Conservation (phyloP, 2,888 invertebrate species). For the Nipponacmea schrenckii region DNA sequence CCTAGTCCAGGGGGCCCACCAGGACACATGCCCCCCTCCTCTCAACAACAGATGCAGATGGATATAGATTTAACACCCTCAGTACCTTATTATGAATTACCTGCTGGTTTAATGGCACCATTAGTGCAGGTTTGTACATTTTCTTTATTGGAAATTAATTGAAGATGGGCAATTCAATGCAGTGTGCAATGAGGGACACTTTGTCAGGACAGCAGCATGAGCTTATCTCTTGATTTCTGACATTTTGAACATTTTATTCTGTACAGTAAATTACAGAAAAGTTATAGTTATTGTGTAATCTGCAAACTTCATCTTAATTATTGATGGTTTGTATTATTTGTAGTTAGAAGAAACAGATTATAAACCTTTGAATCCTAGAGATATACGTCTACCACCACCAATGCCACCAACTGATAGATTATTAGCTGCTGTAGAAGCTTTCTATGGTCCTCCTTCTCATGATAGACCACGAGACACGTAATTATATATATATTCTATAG, state of each 20-base stretch:
- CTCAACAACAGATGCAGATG: conserved; percentile 13
- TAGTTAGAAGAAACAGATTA: conserved; percentile 90
- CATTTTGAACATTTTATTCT: neutral
- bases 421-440: conserved; percentile 93
- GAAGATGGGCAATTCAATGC: neutral
- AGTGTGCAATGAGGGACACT: no score
- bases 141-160: neutral
- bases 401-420: conserved; percentile 93
- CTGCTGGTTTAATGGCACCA: conserved; percentile 98
- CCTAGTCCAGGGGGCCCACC: conserved; percentile 53
- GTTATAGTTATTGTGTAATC: no score
- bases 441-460: conserved; percentile 93
- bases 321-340: neutral
- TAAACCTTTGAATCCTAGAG: conserved; percentile 87
- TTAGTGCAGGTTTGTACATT: conserved; percentile 80
- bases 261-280: no score
- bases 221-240: neutral
- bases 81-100: conserved; percentile 95
- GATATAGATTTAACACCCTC: conserved; percentile 77
- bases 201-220: no score
- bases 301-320: no score
- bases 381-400: conserved; percentile 92
- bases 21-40: conserved; percentile 34
- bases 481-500: no score
- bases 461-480: conserved; percentile 87